These are phyloP conservation scores for Acromyrmex echinatior DNA, from an alignment of 1,140 invertebrate genomes.

Conservation along the genomic window DNA sequence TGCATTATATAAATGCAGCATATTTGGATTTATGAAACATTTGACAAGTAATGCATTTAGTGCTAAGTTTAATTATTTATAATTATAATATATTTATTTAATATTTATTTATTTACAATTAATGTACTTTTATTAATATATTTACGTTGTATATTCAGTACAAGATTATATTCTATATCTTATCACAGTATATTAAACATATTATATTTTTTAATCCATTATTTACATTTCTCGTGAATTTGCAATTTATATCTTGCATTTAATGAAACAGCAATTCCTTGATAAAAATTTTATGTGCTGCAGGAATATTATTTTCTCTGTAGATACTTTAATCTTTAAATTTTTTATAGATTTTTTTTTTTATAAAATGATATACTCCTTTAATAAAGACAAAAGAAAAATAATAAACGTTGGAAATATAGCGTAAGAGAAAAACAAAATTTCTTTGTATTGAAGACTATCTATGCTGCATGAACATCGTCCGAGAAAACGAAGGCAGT, in stretches of 20 bases:
- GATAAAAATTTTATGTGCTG: neutral
- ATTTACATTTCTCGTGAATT: neutral
- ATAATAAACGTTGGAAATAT: neutral
- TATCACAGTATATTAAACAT: neutral
- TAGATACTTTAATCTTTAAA: neutral
- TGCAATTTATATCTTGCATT: neutral
- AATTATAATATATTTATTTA: conserved; percentile 15
- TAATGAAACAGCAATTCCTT: neutral
- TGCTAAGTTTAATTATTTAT: conserved; percentile 16
- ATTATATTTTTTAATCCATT: conserved; percentile 1
- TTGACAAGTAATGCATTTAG: neutral
- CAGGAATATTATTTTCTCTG: neutral
- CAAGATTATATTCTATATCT: conserved; percentile 1
- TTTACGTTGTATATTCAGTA: neutral
- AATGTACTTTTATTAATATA: neutral
- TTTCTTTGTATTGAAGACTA: neutral
- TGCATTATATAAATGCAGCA: neutral
- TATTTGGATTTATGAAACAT: conserved; percentile 18
- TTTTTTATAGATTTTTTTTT: neutral
- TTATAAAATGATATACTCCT: neutral
- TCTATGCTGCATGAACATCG: neutral
- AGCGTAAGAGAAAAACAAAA: neutral
- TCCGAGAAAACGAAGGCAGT: neutral
- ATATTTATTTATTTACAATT: neutral
- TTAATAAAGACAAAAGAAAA: neutral